A percentile compares a stretch with the other conserved stretches of the same genome.
These are phyloP conservation scores for Ptyas mucosa DNA, from an alignment of 2,113 vertebrate species.

Conservation along the genomic window DNA sequence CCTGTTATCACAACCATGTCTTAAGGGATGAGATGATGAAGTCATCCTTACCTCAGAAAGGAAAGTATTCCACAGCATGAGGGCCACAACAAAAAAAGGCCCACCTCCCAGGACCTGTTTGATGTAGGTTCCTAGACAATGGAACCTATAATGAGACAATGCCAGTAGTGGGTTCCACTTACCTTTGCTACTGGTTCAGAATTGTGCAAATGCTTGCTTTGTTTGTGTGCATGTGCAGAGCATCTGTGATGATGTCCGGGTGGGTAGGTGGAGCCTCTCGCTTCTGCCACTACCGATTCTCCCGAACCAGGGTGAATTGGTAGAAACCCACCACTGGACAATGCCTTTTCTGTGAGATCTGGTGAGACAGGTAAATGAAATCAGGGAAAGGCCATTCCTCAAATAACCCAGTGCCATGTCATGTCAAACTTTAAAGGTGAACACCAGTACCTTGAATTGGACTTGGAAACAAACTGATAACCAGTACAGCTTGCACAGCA, in stretches of 20 bases:
- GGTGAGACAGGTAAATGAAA: neutral
- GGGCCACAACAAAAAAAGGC: neutral
- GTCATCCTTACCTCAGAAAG: neutral
- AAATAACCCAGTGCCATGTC: neutral
- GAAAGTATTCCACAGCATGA: neutral
- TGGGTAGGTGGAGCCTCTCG: too few relatives aligned
- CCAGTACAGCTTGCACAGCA: neutral
- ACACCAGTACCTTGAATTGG: neutral
- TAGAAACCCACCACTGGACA: too few relatives aligned
- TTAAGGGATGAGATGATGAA: neutral
- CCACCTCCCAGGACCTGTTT: neutral
- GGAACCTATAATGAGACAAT: neutral
- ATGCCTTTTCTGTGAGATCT: neutral
- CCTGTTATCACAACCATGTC: neutral
- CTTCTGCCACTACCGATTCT: too few relatives aligned
- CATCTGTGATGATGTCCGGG: too few relatives aligned
- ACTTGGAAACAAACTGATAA: neutral
- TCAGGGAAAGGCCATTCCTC: neutral
- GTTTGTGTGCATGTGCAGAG: too few relatives aligned
- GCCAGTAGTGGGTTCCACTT: neutral
- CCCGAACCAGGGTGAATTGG: too few relatives aligned
- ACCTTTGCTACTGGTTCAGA: too few relatives aligned
- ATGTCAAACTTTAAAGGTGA: neutral
- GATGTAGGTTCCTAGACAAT: neutral
- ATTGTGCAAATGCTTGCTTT: too few relatives aligned